Base-by-base conservation (phyloP, 1,140 invertebrate species). In the Branchinecta lindahli region DNA sequence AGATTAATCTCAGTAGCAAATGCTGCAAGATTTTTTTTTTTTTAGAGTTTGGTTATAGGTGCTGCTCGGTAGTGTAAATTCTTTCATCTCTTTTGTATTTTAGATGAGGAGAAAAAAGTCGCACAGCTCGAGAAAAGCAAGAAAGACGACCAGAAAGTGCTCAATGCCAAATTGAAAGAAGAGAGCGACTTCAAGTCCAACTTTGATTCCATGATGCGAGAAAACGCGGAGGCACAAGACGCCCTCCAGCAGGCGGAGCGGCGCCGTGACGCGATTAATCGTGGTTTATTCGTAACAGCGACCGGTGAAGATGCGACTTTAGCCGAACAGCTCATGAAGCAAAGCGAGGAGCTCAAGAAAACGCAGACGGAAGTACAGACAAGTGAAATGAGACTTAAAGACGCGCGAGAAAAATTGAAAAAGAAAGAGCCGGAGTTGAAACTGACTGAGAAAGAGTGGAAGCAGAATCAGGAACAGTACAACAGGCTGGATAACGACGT, bases 241-340 rank as follows among this genome's bases (percentile, higher is more conserved):
- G 18, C 12, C 18, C 18, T 61, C 12, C 52, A 61, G 18, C 18
- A 15, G 52, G 52, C 52, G 12, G 52, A 61, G 18, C 52, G 52
- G 52, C 52, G 52, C 52, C 52, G 52, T 6, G 52, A 96, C 75
- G 91, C 91, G 69, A 85, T 94, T 8, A 90, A 85, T 77, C 83
- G 88, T 33, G 94, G 94, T 33, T 79, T 90, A 66, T 85, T 92
- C 45, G 84, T 86, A 44, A 88, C 85, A 70, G 87, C 88, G n/a
- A 85, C 86, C 74, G 91, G 92, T 15, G 83, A 88, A 77, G 86
- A 87, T 70, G 85, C 88, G n/a, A 92, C 92, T 7, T 80, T 96
- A 20, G 88, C 92, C 77, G 90, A 95, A 73, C 92, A 96, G 77
- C 80, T 96, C 0, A 94, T 94, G 75, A 84, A 61, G 52, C 52